Evolutionary conservation across 1,140 invertebrate species (phyloP).

Genomic region (Ridgeia piscesae): DNA sequence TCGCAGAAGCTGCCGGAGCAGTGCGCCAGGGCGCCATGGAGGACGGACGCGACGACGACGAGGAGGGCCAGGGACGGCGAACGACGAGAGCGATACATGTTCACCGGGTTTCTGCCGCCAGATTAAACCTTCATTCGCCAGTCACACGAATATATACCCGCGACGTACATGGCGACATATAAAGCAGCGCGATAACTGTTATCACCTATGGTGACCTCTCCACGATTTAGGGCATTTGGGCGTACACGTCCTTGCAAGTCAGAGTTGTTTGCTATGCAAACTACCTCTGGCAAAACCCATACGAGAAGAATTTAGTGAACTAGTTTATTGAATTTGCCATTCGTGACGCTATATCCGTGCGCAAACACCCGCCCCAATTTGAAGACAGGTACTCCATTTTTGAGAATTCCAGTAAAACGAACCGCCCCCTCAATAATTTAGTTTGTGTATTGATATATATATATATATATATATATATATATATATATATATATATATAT

Average conservation of each 20-base stretch:
- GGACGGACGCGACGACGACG: not conserved
- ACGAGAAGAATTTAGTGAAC: too few relatives aligned
- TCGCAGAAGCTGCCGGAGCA: not conserved
- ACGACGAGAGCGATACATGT: not conserved
- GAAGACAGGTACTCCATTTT: too few relatives aligned
- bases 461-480: too few relatives aligned
- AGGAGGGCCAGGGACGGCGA: not conserved
- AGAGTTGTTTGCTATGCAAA: too few relatives aligned
- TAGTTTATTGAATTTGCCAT: too few relatives aligned
- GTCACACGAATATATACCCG: not conserved
- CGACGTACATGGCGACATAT: not conserved
- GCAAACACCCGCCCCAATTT: too few relatives aligned
- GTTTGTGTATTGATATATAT: too few relatives aligned
- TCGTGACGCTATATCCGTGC: too few relatives aligned
- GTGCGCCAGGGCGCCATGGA: not conserved
- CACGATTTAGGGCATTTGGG: not conserved
- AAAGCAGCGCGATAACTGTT: not conserved
- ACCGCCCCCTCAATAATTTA: too few relatives aligned
- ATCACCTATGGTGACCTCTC: not conserved
- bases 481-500: too few relatives aligned
- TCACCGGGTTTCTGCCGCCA: not conserved
- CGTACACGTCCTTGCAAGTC: not conserved
- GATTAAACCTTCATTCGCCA: not conserved
- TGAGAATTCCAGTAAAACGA: too few relatives aligned
- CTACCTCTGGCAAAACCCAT: too few relatives aligned